Conservation (phyloP, 1,140 invertebrate species). For the Drosophila orena region DNA sequence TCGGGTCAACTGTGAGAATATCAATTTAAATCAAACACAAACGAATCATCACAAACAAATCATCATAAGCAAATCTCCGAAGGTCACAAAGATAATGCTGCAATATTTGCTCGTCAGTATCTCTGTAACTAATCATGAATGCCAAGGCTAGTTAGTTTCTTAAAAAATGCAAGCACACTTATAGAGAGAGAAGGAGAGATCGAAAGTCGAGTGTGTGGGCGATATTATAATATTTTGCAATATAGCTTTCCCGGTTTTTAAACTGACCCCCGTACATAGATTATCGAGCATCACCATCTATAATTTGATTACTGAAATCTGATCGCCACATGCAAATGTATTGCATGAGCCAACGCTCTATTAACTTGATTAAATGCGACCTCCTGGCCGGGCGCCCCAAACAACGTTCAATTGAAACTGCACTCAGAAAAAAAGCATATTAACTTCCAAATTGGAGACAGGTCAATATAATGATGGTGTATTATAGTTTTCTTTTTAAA, state of each 20-base stretch:
- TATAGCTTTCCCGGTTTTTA: conserved; percentile 38
- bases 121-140: conserved; percentile 3
- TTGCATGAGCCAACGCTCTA: conserved; percentile 50
- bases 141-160: not conserved
- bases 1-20: conserved; percentile 51
- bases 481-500: too few relatives aligned
- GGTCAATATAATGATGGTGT: too few relatives aligned
- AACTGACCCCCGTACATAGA: conserved; percentile 24
- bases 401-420: conserved; percentile 4
- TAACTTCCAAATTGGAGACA: not conserved
- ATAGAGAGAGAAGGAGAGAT: not conserved
- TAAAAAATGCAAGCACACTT: not conserved
- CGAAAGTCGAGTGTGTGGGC: conserved; percentile 19
- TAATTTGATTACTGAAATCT: conserved; percentile 56
- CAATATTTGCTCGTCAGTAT: not conserved
- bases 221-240: not conserved
- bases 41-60: conserved; percentile 32
- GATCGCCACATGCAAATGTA: conserved; percentile 53
- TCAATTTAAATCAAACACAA: conserved; percentile 51
- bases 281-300: conserved; percentile 49
- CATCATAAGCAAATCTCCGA: conserved; percentile 39
- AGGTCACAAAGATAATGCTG: conserved; percentile 46
- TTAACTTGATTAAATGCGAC: conserved; percentile 57
- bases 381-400: conserved; percentile 27
- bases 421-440: conserved; percentile 2